phyloP scores from a whole-genome alignment of 2,888 invertebrate genomes.

The Neria commutata region DNA sequence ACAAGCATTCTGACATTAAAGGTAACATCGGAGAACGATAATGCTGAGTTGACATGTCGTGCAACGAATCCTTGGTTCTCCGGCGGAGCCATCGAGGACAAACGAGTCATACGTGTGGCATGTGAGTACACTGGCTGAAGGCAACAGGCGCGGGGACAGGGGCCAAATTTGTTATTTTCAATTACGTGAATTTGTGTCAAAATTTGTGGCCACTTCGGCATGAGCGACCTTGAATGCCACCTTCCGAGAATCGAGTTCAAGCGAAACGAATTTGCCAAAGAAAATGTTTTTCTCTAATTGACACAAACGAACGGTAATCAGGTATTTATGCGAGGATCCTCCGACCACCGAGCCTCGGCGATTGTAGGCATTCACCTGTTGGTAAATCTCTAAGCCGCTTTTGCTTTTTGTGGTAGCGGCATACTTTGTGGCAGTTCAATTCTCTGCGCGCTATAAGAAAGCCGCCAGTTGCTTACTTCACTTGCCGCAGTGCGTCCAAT shows the following conservation, averaged over 20 bases:
- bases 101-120: conserved; percentile 77
- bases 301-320: too few relatives aligned
- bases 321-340: too few relatives aligned
- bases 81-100: conserved; percentile 79
- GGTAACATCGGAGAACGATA: conserved; percentile 80
- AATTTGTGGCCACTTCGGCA: too few relatives aligned
- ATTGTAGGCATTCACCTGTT: too few relatives aligned
- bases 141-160: not conserved
- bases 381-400: too few relatives aligned
- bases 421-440: too few relatives aligned
- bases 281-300: too few relatives aligned
- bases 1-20: conserved; percentile 77
- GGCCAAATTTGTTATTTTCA: not conserved
- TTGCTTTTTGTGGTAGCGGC: too few relatives aligned
- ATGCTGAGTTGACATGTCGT: conserved; percentile 80
- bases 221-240: not conserved
- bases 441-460: too few relatives aligned
- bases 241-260: too few relatives aligned
- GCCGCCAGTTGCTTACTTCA: not conserved
- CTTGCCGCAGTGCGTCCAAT: not conserved
- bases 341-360: too few relatives aligned
- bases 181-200: not conserved
- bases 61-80: conserved; percentile 88
- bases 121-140: conserved; percentile 70
- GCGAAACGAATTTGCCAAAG: not conserved